Conservation (phyloP, 2,797 vertebrate genomes). For the Epinephelus malabaricus region DNA sequence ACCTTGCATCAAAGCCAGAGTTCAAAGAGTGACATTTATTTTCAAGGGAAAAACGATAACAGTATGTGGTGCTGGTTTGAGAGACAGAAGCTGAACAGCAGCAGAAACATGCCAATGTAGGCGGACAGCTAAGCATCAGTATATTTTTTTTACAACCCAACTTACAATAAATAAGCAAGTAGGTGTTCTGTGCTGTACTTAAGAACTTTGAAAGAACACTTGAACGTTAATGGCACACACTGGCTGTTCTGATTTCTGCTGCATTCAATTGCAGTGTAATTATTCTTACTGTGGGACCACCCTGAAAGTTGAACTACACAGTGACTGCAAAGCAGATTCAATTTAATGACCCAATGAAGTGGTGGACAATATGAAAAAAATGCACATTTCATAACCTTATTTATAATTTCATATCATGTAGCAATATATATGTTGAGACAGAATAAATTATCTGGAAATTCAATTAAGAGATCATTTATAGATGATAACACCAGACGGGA, state of each 20-base stretch:
- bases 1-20: slow-evolving; percentile 18
- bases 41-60: slow-evolving; percentile 23
- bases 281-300: neutral
- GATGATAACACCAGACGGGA: neutral
- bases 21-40: slow-evolving; percentile 47
- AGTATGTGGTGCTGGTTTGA: slow-evolving; percentile 26
- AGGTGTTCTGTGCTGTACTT: slow-evolving; percentile 3
- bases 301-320: neutral
- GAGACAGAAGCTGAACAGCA: slow-evolving; percentile 21
- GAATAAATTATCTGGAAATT: neutral
- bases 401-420: neutral
- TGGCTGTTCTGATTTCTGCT: neutral
- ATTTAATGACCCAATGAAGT: neutral
- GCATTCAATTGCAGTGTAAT: neutral
- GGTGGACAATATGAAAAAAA: neutral
- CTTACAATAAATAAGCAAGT: slow-evolving; percentile 35
- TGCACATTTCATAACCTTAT: neutral
- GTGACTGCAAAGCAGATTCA: neutral
- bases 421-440: neutral
- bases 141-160: slow-evolving; percentile 26
- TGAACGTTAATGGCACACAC: neutral
- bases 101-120: slow-evolving; percentile 35
- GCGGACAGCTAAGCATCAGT: slow-evolving; percentile 25
- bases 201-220: neutral
- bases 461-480: neutral